phyloP scores from a whole-genome alignment of 2,888 invertebrate genomes.

The Rhingia campestris region DNA sequence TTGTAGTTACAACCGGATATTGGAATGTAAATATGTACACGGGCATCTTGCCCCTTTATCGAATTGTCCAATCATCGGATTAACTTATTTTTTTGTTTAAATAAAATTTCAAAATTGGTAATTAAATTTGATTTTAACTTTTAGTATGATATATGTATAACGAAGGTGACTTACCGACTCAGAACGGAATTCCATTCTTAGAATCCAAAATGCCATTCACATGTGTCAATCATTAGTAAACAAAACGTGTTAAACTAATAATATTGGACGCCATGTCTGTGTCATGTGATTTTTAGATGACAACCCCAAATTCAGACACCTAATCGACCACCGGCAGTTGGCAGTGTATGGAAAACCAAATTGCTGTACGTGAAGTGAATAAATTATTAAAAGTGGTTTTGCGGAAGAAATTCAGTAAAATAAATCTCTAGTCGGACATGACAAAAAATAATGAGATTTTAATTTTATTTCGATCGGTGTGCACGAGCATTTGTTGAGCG shows the following conservation, averaged over 20 bases:
- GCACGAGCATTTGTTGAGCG: neutral
- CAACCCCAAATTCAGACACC: conserved; percentile 41
- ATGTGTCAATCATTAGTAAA: conserved; percentile 29
- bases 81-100: too few relatives aligned
- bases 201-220: neutral
- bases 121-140: too few relatives aligned
- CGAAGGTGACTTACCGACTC: too few relatives aligned
- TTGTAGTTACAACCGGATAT: too few relatives aligned
- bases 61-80: too few relatives aligned
- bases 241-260: conserved; percentile 49
- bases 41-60: too few relatives aligned
- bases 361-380: neutral
- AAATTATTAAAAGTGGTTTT: neutral
- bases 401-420: neutral
- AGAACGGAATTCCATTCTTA: too few relatives aligned
- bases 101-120: too few relatives aligned
- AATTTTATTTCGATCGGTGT: neutral
- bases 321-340: conserved; percentile 41
- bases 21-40: too few relatives aligned
- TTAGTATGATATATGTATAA: too few relatives aligned
- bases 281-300: conserved; percentile 44
- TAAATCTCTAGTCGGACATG: neutral
- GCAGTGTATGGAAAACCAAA: neutral
- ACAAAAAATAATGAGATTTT: neutral
- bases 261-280: conserved; percentile 17